Evolutionary conservation across 2,113 vertebrate genomes (phyloP), one percentile per base, ranked within the genome.

Genomic region (Numida meleagris): DNA sequence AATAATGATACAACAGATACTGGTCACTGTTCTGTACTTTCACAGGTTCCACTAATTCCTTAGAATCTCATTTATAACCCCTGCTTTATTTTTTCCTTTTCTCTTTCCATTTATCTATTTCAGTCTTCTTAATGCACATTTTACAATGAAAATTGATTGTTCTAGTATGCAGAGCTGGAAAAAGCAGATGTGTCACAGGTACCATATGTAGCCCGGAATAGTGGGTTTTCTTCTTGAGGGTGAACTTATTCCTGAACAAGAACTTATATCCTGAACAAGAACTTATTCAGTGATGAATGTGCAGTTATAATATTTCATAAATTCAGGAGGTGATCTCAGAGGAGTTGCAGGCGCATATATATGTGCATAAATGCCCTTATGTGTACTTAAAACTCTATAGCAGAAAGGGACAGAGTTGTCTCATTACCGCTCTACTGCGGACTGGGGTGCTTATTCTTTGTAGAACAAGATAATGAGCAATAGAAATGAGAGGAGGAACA

Each of bases 41-140:
- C 8, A 33, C 17, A 20, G 40, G 15, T 24, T 51, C 45, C 38
- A 10, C 11, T 45, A 53, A 55, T 65, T 80, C 11, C 24, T 58
- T 40, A 43, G 13, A 65, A 17, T 73, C 16, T 48, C 2, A 2
- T 43, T 80, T 25, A 33, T 10, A 31, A 79, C 50, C 4, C 5
- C 3, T 34, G 8, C 29, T 38, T 5, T 48, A 50, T 34, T 45
- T 6, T 38, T 8, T 29, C 12, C 5, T 68, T 8, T 84, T 59
- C 33, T 50, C 16, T 71, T 78, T 71, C 19, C 2, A 5, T 91
- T 38, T 81, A 12, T 48, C 19, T 0, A 0, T 76, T 23, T 66
- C 42, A 34, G 14, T 34, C 23, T 67, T 14, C 33, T 72, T 50
- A 29, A 9, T 74, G 31, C n/a, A 3, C 29, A 27, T 70, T 23